phyloP scores from a whole-genome alignment of 2,113 vertebrate species.

The Tragulus kanchil region DNA sequence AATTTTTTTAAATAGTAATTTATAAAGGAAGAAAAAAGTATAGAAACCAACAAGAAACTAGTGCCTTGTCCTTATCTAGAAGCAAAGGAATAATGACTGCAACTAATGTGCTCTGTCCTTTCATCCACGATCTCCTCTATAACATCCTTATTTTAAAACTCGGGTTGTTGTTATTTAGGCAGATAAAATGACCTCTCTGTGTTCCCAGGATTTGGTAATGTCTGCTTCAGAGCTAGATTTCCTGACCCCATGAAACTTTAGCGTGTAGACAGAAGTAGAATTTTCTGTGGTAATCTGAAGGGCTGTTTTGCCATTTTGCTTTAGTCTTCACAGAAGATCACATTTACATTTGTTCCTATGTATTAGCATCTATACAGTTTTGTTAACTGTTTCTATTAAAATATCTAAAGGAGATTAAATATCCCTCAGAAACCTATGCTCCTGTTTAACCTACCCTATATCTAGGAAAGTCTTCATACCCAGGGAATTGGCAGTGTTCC shows the following conservation, averaged over 20 bases:
- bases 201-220: neutral
- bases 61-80: neutral
- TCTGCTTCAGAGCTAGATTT: neutral
- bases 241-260: neutral
- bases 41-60: neutral
- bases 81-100: neutral
- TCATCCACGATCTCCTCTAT: neutral
- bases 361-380: neutral
- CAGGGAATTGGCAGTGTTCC: neutral
- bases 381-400: neutral
- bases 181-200: neutral
- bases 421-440: neutral
- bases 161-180: neutral
- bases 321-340: neutral
- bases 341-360: neutral
- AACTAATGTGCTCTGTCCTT: rapidly evolving
- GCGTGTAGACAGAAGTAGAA: neutral
- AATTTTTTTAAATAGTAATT: neutral
- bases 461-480: neutral
- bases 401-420: neutral
- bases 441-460: neutral
- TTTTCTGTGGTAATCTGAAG: neutral
- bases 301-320: neutral
- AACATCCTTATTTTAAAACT: neutral
- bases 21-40: neutral